Base-by-base conservation (phyloP, 2,888 invertebrate species). In the Notodonta dromedarius region DNA sequence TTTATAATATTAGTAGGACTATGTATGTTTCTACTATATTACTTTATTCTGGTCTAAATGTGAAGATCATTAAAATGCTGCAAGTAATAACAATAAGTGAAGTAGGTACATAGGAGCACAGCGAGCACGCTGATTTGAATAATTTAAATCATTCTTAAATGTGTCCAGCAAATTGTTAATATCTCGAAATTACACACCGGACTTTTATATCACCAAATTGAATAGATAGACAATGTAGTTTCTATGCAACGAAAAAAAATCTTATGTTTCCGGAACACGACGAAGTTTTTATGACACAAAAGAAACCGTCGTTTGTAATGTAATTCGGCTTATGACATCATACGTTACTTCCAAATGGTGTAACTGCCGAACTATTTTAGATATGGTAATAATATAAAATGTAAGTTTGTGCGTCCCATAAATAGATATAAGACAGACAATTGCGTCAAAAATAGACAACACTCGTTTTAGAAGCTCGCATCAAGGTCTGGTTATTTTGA, bases 261-360 rank as follows among this genome's bases (percentile, higher is more conserved):
- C 14, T 50, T 8, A n/a, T 51, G 24, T 51, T 66, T 61, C 50
- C 56, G 46, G 2, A 57, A 14, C 54, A 53, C 66, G 70, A 56
- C 59, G 59, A 63, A 12, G 57, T 58, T 60, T 58, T 51, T 59
- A 40, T 46, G 48, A 58, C 56, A 61, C 66, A 61, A 66, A 61
- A 48, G 48, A 51, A 48, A 51, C 46, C 44, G n/a, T 57, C 57
- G 32, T 57, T 12, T 35, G 24, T 35, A 57, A 57, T n/a, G 57
- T 57, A 46, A 54, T 54, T 39, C 55, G 14, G 42, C 42, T 24
- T 56, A 44, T 56, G 56, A 44, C 44, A 56, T 56, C 42, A 55
- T 40, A 56, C 56, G 14, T 54, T 9, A 44, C 24, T 44, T 55
- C 7, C 40, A 56, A 56, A 54, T 39, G 42, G 42, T 24, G 16